phyloP scores from a whole-genome alignment of 2,797 vertebrate species.

The Clarias pachynema region DNA sequence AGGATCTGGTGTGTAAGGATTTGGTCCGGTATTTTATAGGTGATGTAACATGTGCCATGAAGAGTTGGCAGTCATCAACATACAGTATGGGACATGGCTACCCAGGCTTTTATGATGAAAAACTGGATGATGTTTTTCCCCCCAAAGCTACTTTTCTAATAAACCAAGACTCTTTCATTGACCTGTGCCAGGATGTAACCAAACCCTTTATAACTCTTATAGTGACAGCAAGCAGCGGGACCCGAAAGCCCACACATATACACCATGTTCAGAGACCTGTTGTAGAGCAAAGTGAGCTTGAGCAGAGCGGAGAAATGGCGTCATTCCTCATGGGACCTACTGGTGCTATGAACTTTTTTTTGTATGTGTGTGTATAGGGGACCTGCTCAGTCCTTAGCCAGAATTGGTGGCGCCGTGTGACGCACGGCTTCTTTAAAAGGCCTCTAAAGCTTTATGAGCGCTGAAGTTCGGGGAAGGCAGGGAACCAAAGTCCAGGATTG shows the following conservation, averaged over 20 bases:
- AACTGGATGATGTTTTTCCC: constrained; percentile 3
- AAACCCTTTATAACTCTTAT: constrained; percentile 37
- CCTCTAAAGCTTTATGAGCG: constrained; percentile 48
- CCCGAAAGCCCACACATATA: constrained; percentile 16
- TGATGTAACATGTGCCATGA: not conserved
- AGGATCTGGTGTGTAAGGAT: not conserved
- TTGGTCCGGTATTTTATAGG: not conserved
- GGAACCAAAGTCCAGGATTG: constrained; percentile 28
- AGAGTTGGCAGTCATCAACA: not conserved
- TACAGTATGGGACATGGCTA: not conserved
- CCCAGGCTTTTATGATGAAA: constrained; percentile 8
- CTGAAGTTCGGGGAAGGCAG: constrained; percentile 22
- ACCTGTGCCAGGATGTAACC: constrained; percentile 31
- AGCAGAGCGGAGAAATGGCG: constrained; percentile 38
- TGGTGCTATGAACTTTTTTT: constrained; percentile 45
- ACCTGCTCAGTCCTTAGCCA: constrained; percentile 37
- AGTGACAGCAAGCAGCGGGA: constrained; percentile 13
- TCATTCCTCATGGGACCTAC: constrained; percentile 40
- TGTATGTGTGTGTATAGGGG: constrained; percentile 20
- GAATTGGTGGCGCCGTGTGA: constrained; percentile 49
- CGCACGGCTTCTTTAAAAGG: constrained; percentile 54
- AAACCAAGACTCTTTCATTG: constrained; percentile 9
- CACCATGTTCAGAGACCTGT: constrained; percentile 18
- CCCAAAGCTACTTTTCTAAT: not conserved
- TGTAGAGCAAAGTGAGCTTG: constrained; percentile 2